Evolutionary conservation across 2,888 invertebrate genomes (phyloP).

Genomic region (Oeneis ivallda): DNA sequence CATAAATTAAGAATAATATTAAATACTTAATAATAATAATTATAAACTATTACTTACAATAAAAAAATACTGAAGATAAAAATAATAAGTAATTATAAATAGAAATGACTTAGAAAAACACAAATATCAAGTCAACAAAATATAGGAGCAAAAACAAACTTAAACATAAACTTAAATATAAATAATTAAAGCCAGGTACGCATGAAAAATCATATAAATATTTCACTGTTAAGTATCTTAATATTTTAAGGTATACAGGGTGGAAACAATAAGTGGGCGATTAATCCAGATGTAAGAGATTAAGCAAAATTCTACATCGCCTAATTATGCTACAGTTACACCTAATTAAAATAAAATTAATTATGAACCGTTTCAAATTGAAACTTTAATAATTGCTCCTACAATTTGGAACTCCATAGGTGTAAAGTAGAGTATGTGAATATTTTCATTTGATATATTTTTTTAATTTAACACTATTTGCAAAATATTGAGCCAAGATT

Average conservation of each 20-base stretch:
- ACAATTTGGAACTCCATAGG: too few species aligned
- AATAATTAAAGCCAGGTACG: constrained; percentile 43
- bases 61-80: constrained; percentile 25
- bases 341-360: too few species aligned
- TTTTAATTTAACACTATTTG: too few species aligned
- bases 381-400: too few species aligned
- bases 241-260: background rate
- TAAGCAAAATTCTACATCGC: too few species aligned
- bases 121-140: constrained; percentile 18
- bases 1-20: constrained; percentile 28
- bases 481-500: too few species aligned
- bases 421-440: too few species aligned
- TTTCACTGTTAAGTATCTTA: constrained; percentile 34
- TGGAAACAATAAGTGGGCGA: too few species aligned
- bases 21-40: constrained; percentile 14
- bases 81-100: constrained; percentile 23
- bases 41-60: constrained; percentile 25
- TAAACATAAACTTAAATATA: constrained; percentile 32
- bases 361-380: too few species aligned
- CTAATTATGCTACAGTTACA: too few species aligned
- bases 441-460: too few species aligned
- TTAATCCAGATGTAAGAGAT: too few species aligned
- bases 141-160: constrained; percentile 26
- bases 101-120: constrained; percentile 31
- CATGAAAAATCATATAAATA: constrained; percentile 37